phyloP scores from a whole-genome alignment of 1,140 invertebrate species.

The Lordiphosa mommai region DNA sequence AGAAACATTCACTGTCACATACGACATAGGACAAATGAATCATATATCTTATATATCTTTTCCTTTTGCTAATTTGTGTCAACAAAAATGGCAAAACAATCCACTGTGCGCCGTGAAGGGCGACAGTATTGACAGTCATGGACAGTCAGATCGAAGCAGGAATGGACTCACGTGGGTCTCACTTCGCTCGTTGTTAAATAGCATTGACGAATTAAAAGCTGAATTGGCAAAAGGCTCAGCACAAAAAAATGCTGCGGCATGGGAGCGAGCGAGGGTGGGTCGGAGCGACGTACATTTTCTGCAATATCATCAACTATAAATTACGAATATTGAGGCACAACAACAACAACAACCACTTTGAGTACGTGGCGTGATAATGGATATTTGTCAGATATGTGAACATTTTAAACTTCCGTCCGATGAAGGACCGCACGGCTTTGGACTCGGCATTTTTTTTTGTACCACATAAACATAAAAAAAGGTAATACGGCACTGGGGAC shows the following conservation, averaged over 20 bases:
- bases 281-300: constrained; percentile 38
- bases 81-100: too few relatives aligned
- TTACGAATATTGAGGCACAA: constrained; percentile 72
- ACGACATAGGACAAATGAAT: too few relatives aligned
- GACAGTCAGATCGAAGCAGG: constrained; percentile 6
- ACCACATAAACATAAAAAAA: constrained; percentile 73
- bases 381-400: constrained; percentile 77
- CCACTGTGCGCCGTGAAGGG: constrained; percentile 12
- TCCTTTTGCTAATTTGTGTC: too few relatives aligned
- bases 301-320: constrained; percentile 78
- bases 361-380: constrained; percentile 77
- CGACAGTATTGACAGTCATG: constrained; percentile 52
- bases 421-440: background rate
- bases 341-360: constrained; percentile 19
- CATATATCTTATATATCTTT: too few relatives aligned
- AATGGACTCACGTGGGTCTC: constrained; percentile 25
- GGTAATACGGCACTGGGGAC: constrained; percentile 69
- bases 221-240: constrained; percentile 59
- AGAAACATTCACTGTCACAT: too few relatives aligned
- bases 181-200: constrained; percentile 55
- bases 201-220: constrained; percentile 74
- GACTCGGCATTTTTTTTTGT: constrained; percentile 11
- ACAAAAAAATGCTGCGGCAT: constrained; percentile 17
- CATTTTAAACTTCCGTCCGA: constrained; percentile 66
- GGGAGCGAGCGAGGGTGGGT: background rate